Base-by-base conservation (phyloP, 2,888 invertebrate genomes). In the Agriopis marginaria region DNA sequence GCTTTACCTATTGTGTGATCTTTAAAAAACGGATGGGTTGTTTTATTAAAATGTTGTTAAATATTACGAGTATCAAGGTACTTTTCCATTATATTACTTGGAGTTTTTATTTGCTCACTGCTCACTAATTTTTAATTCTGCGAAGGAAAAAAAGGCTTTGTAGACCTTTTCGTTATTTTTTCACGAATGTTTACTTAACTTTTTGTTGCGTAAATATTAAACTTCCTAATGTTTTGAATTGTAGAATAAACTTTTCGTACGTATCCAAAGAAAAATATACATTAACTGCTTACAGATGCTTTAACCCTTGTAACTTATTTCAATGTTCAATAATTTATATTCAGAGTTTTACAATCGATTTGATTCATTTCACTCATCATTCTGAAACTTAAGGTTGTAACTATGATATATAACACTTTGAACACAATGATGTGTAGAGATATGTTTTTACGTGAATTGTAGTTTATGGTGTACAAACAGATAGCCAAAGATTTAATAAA, bases 381-480 rank as follows among this genome's bases (percentile, higher is more conserved):
- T 86, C 86, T 88, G 93, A 87, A 93, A 93, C 89, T 77, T 90
- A 93, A 87, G 93, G 93, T 94, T 94, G 93, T 94, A 92, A 91
- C 88, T 93, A 70, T 84, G 87, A 89, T 92, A 92, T 90, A 89
- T 89, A 90, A 89, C 84, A 81, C 86, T 88, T 89, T 87, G 83
- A 89, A 77, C 79, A 88, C 87, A 88, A 88, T 88, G 83, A 86
- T 90, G 87, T 89, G 89, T 93, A 89, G 87, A 83, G 86, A 87
- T 90, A 91, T 92, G 92, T 94, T 93, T 94, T 90, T 93, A 93
- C 90, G 91, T 92, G 90, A 90, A 85, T 84, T 77, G 92, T 93
- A 93, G 93, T 86, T 84, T 86, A 89, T 87, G 83, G 85, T 93
- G 92, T 93, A 93, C 92, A 93, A 91, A 92, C 85, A 82, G 80